Evolutionary conservation across 1,140 invertebrate species (phyloP).

Genomic region (Ceratosolen fusciceps): DNA sequence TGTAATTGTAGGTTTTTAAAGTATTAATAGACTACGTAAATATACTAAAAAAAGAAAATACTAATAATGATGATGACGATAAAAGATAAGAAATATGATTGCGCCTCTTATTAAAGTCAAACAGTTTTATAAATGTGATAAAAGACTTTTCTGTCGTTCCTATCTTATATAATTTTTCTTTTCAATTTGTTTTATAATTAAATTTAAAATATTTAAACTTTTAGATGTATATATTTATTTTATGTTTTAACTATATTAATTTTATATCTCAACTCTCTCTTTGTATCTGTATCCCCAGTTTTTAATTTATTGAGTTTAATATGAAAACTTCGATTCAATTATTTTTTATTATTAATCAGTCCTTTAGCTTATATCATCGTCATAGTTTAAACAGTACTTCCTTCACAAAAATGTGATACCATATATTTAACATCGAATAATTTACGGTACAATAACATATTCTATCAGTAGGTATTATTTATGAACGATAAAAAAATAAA

Average conservation of each 20-base stretch:
- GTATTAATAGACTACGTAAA: constrained; percentile 4
- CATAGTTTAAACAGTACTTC: not conserved
- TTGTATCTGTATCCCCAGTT: no score
- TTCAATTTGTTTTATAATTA: not conserved
- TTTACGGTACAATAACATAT: not conserved
- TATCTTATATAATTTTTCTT: not conserved
- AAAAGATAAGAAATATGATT: not conserved
- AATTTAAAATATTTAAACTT: not conserved
- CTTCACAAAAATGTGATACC: not conserved
- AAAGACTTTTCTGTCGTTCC: not conserved
- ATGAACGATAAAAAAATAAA: not conserved
- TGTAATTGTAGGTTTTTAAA: not conserved
- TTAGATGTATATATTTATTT: not conserved
- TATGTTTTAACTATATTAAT: no score
- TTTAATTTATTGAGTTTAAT: no score
- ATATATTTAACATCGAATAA: not conserved
- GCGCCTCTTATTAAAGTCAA: not conserved
- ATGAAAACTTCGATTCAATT: not conserved
- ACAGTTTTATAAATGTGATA: constrained; percentile 18
- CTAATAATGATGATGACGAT: not conserved
- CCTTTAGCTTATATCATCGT: not conserved
- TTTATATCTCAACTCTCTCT: no score
- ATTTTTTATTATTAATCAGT: not conserved
- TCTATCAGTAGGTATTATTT: not conserved
- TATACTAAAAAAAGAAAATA: not conserved